A percentile compares a stretch with the other conserved stretches of the same genome.
Conservation (phyloP, 2,113 vertebrate genomes). For the Tympanuchus pallidicinctus region DNA sequence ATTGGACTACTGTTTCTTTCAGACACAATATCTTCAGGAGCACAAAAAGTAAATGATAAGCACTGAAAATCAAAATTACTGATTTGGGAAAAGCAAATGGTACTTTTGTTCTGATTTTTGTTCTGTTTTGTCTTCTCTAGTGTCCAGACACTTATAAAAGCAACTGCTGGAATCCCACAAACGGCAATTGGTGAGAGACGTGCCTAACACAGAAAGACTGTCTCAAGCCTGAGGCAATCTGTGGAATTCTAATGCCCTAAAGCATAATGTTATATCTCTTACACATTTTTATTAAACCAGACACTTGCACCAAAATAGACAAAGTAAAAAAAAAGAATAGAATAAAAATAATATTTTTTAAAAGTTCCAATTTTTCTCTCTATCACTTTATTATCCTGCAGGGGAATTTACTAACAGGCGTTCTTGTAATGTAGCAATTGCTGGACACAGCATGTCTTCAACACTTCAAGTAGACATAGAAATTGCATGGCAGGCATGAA, state of each 20-base stretch:
- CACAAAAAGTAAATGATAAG: background rate
- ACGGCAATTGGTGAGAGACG: background rate
- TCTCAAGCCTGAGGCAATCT: background rate
- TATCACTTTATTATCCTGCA: background rate
- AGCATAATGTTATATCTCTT: background rate
- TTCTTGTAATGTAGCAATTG: background rate
- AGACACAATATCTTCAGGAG: background rate
- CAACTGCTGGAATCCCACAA: background rate
- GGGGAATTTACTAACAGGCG: background rate
- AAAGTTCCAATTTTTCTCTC: background rate
- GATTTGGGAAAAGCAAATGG: background rate
- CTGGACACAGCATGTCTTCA: background rate
- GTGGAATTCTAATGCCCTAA: background rate
- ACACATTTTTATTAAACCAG: background rate
- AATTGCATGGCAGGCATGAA: background rate
- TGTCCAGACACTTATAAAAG: background rate
- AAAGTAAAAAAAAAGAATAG: background rate
- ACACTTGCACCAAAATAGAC: background rate
- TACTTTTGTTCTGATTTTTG: background rate
- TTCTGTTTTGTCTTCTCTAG: background rate
- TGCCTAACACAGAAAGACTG: background rate
- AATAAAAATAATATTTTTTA: background rate
- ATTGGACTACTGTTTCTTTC: background rate
- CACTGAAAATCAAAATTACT: background rate
- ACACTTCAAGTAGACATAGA: rapidly evolving